phyloP scores from a whole-genome alignment of 2,888 invertebrate genomes.

The Anaspis maculata region DNA sequence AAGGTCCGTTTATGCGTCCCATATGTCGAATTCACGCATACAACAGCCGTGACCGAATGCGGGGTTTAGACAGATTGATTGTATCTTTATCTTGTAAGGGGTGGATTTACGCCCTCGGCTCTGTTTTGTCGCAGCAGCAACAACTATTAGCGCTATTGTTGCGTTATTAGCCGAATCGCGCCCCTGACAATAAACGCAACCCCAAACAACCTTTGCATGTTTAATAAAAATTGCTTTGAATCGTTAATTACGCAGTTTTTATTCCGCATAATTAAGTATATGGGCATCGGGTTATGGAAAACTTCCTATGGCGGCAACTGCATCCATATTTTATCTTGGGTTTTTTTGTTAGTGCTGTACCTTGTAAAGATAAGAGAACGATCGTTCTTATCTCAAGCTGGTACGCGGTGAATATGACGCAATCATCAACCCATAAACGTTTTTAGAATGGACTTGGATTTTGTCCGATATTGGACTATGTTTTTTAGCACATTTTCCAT shows the following conservation, averaged over 20 bases:
- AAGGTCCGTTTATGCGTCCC: slow-evolving; percentile 12
- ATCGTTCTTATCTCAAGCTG: no score
- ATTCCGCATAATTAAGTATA: no score
- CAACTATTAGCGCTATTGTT: slow-evolving; percentile 32
- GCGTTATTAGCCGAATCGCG: slow-evolving; percentile 29
- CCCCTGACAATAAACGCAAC: no score
- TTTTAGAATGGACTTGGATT: no score
- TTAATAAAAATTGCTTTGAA: slow-evolving; percentile 6
- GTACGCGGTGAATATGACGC: no score
- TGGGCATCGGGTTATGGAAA: no score
- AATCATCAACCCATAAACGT: no score
- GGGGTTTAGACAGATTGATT: slow-evolving; percentile 31
- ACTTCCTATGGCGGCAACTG: no score
- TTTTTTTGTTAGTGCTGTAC: slow-evolving; percentile 5
- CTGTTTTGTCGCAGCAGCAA: slow-evolving; percentile 19
- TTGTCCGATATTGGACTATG: no score
- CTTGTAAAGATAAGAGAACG: slow-evolving; percentile 7
- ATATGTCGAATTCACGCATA: slow-evolving; percentile 16
- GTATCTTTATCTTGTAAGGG: slow-evolving; percentile 36
- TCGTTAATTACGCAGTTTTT: slow-evolving; percentile 1
- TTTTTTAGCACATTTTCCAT: no score
- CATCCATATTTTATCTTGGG: no score
- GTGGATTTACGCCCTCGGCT: slow-evolving; percentile 30
- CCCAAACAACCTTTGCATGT: no score
- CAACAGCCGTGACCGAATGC: slow-evolving; percentile 22